phyloP scores from a whole-genome alignment of 2,797 vertebrate genomes.

The Sylvia borin region DNA sequence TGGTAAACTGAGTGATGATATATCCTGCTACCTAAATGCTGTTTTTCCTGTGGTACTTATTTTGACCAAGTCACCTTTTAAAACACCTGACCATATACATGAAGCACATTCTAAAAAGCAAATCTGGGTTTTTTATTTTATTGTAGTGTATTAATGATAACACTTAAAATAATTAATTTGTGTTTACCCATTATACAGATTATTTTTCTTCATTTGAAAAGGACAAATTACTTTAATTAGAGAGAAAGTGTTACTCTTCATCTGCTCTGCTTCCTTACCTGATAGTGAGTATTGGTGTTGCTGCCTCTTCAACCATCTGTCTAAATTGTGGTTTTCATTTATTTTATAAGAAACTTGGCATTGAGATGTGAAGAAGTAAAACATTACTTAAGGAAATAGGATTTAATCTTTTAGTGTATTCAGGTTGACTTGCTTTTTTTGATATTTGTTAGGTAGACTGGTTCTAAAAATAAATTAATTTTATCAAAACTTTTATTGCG shows the following conservation, averaged over 20 bases:
- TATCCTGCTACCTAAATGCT: neutral
- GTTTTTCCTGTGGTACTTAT: neutral
- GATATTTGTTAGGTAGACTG: neutral
- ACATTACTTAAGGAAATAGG: neutral
- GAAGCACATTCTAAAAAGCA: neutral
- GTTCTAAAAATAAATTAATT: neutral
- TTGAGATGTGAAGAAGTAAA: neutral
- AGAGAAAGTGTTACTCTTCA: neutral
- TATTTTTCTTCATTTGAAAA: neutral
- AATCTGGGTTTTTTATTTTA: neutral
- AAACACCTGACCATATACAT: neutral
- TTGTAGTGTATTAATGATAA: neutral
- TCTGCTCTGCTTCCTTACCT: neutral
- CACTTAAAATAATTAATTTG: neutral
- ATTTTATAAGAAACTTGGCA: neutral
- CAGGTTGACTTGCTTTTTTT: neutral
- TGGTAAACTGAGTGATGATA: neutral
- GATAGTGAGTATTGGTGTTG: neutral
- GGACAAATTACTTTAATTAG: neutral
- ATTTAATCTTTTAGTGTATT: neutral
- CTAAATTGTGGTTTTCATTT: neutral
- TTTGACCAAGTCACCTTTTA: neutral
- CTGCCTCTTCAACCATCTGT: neutral
- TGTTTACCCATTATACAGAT: neutral
- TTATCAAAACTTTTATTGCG: neutral